Evolutionary conservation across 92 coral and sea anemone species (phyloP).

Genomic region (Siderastrea siderea): DNA sequence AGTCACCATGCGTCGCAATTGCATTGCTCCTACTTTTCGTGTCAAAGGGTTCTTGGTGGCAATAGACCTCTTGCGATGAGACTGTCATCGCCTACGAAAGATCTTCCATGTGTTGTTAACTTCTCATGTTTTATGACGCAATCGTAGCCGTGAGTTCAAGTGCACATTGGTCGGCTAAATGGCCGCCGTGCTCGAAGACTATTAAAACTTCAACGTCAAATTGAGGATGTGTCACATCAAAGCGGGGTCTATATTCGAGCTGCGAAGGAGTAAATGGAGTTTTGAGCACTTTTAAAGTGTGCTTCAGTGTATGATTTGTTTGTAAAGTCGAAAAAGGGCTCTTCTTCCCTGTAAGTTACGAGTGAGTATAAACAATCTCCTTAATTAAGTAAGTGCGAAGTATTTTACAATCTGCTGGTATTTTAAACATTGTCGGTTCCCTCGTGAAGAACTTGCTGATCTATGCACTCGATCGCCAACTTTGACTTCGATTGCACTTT

Average conservation of each 20-base stretch:
- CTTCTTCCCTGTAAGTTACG: conserved; percentile 11
- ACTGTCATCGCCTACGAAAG: conserved; percentile 33
- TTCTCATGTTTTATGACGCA: conserved; percentile 1
- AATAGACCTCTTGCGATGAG: conserved; percentile 11
- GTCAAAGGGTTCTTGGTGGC: conserved; percentile 25
- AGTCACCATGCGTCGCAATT: too few species aligned
- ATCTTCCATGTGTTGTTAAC: conserved; percentile 18
- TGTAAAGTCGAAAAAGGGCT: conserved; percentile 42
- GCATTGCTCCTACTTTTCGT: not conserved
- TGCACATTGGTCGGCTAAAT: conserved; percentile 41
- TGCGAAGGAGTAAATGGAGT: conserved; percentile 31
- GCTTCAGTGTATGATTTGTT: conserved; percentile 53
- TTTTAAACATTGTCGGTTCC: not conserved
- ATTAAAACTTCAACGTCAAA: conserved; percentile 42
- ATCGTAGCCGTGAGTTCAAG: conserved; percentile 33
- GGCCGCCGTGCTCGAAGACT: conserved; percentile 13
- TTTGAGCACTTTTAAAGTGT: conserved; percentile 59
- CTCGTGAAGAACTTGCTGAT: not conserved
- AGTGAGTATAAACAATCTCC: conserved; percentile 31
- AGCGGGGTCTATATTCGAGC: conserved; percentile 17
- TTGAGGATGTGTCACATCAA: conserved; percentile 50
- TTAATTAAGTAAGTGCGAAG: conserved; percentile 31
- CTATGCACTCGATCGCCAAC: not conserved
- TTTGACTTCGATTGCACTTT: not conserved
- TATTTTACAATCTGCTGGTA: conserved; percentile 15